Base-by-base conservation (phyloP, 35 echinoderm and acorn worm species). In the Nesometra sesokonis region DNA sequence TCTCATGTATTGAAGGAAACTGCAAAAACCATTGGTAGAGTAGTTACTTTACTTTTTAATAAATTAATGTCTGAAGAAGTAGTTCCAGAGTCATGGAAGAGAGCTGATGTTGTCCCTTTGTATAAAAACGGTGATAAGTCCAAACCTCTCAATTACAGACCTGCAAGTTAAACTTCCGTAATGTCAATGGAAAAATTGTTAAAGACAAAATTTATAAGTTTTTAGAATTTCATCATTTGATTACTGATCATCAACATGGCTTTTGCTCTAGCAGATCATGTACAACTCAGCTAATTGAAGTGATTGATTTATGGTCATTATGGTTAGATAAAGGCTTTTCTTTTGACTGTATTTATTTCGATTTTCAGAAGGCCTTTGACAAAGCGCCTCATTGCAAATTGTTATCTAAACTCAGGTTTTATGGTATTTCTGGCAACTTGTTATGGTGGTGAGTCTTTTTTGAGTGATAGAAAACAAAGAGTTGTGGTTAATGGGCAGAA, bases 211-310 rank as follows among this genome's bases (percentile, higher is more conserved):
- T 89, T 17, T 57, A 67, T 29, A 76, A 57, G 17, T 76, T 67
- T 34, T 84, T 89, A 52, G 81, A 89, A 57, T 33, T 17, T 5
- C 17, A 76, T 35, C 57, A 46, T 4, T 43, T 89, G 17, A 27
- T 89, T 2, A 89, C 33, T 52, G 80, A 89, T 17, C 37, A 82
- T 27, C 88, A 89, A 30, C 80, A 89, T 82, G 88, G 88, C 30
- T 89, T 89, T 84, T 37, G 79, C 35, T 77, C 80, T 0, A 80
- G 88, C 8, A 83, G 34, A 82, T 89, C 88, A 33, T 77, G 81
- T 89, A 43, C 84, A 15, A 76, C 88, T 57, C 79, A 89, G 4
- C 43, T 89, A 5, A 82, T 89, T 13, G 88, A 82, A 30, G 79
- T 89, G 7, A 35, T 89, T 27, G 47, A 84, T 77, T n/a, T 2